These are phyloP conservation scores for Oenanthe oenanthe DNA, from an alignment of 2,113 vertebrate genomes.

Conservation along the genomic window DNA sequence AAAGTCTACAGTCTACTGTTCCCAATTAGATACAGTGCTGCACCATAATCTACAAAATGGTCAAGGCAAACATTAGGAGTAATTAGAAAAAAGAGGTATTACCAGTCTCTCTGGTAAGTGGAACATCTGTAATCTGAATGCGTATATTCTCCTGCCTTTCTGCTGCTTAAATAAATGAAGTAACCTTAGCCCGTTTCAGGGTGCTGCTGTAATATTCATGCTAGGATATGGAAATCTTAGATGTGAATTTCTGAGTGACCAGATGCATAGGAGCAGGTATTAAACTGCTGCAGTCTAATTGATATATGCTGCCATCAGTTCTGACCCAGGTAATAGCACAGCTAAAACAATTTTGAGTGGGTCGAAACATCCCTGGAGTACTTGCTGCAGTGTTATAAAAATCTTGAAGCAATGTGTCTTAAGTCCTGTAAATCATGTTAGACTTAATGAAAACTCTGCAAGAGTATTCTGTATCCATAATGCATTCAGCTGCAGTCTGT, in stretches of 20 bases:
- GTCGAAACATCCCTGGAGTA: slow-evolving; percentile 72
- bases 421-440: slow-evolving; percentile 73
- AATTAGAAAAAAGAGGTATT: neutral
- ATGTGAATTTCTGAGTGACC: slow-evolving; percentile 61
- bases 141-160: neutral
- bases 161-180: slow-evolving; percentile 38
- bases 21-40: neutral
- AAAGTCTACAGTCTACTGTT: neutral
- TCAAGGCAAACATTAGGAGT: neutral
- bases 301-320: slow-evolving; percentile 69
- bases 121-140: slow-evolving; percentile 2
- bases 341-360: slow-evolving; percentile 75
- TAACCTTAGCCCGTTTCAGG: neutral
- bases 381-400: slow-evolving; percentile 72
- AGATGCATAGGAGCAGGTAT: slow-evolving; percentile 54
- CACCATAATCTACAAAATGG: neutral
- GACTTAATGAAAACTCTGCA: slow-evolving; percentile 72
- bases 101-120: neutral
- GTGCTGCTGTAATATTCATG: slow-evolving; percentile 35
- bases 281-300: slow-evolving; percentile 72
- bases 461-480: slow-evolving; percentile 59
- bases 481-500: slow-evolving; percentile 56
- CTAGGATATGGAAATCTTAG: slow-evolving; percentile 36
- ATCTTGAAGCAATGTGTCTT: slow-evolving; percentile 69
- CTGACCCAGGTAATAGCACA: slow-evolving; percentile 75